Evolutionary conservation across 2,888 invertebrate species (phyloP).

Genomic region (Julus scandinavius): DNA sequence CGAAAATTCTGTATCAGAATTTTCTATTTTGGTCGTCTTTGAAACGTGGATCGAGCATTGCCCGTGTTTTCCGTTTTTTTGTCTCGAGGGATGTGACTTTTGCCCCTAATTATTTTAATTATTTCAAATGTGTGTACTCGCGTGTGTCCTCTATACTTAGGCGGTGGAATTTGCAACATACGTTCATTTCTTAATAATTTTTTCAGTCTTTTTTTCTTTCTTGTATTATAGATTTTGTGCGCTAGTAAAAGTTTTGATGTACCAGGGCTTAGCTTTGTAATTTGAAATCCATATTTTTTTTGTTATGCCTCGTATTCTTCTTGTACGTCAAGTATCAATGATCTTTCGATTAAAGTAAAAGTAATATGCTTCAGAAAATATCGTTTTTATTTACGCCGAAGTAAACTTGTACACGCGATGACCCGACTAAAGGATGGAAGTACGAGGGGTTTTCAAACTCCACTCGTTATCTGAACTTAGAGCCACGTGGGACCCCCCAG

Average conservation of each 20-base stretch:
- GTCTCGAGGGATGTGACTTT: not conserved
- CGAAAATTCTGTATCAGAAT: slow-evolving; percentile 54
- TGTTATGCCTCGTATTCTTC: slow-evolving; percentile 37
- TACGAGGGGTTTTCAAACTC: no score
- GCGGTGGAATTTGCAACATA: not conserved
- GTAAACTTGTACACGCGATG: no score
- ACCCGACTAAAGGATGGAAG: no score
- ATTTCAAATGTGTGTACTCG: not conserved
- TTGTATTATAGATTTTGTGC: slow-evolving; percentile 46
- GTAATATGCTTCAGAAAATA: not conserved
- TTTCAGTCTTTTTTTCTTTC: slow-evolving; percentile 23
- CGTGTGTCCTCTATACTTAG: not conserved
- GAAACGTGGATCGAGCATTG: not conserved
- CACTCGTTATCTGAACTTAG: no score
- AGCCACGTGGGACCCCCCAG: no score
- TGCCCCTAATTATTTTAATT: not conserved
- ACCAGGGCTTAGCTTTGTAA: slow-evolving; percentile 34
- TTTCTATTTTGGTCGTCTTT: slow-evolving; percentile 48
- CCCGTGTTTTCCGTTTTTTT: not conserved
- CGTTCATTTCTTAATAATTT: slow-evolving; percentile 16
- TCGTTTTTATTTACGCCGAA: no score
- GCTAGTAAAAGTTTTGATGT: slow-evolving; percentile 48
- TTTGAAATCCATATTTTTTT: slow-evolving; percentile 9
- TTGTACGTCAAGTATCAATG: slow-evolving; percentile 30
- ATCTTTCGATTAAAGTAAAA: slow-evolving; percentile 44